phyloP scores from a whole-genome alignment of 1,140 invertebrate genomes.

The Lordiphosa stackelbergi region DNA sequence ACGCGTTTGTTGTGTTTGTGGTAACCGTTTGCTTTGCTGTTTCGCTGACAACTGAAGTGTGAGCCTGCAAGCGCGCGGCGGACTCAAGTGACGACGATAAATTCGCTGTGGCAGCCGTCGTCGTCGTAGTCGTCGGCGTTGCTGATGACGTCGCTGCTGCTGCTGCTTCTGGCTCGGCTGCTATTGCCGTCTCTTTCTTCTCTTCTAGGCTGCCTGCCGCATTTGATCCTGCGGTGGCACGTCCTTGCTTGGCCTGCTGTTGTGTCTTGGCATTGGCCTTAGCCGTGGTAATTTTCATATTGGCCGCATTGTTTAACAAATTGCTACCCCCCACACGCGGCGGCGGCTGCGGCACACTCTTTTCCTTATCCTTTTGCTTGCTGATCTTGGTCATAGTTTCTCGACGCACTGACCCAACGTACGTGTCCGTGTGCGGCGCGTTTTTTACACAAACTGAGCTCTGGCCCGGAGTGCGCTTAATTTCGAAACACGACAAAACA shows the following conservation, averaged over 20 bases:
- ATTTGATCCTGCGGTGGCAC: constrained; percentile 34
- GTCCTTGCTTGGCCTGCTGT: constrained; percentile 33
- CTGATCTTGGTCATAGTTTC: constrained; percentile 59
- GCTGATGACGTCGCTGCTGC: constrained; percentile 28
- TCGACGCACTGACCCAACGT: constrained; percentile 45
- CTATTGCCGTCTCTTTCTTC: constrained; percentile 52
- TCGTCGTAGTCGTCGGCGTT: constrained; percentile 25
- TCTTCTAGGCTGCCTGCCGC: constrained; percentile 6
- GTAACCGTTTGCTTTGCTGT: constrained; percentile 69
- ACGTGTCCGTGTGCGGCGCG: constrained; percentile 69
- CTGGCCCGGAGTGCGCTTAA: constrained; percentile 37
- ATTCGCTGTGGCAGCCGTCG: constrained; percentile 50
- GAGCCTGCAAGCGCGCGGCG: constrained; percentile 56
- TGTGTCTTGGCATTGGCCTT: constrained; percentile 52
- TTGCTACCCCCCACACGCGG: constrained; percentile 20
- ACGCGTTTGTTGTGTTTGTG: constrained; percentile 33
- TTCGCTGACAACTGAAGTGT: constrained; percentile 73
- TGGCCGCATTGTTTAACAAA: constrained; percentile 59
- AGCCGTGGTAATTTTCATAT: constrained; percentile 67
- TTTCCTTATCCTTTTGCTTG: constrained; percentile 60
- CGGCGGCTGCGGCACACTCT: constrained; percentile 2
- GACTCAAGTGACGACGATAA: constrained; percentile 70
- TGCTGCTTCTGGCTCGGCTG: constrained; percentile 25
- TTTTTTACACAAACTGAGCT: constrained; percentile 65
- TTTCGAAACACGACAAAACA: constrained; percentile 54